Conservation (phyloP, 2,888 invertebrate species). For the Xestia sexstrigata region DNA sequence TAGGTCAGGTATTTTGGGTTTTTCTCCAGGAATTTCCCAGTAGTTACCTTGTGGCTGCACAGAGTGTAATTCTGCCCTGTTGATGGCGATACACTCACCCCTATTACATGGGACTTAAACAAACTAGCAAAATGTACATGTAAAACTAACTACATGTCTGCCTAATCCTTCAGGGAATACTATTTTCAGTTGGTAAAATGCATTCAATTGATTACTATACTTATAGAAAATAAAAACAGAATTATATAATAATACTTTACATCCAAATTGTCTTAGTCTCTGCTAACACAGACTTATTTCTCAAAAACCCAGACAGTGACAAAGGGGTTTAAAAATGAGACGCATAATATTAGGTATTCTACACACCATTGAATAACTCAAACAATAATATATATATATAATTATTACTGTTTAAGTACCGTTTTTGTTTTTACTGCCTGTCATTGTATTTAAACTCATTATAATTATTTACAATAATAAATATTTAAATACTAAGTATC, state of each 20-base stretch:
- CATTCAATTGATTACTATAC: not conserved
- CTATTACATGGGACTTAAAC: not conserved
- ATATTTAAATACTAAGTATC: slow-evolving; percentile 34
- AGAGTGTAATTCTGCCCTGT: not conserved
- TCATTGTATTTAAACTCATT: slow-evolving; percentile 45
- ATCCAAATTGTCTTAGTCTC: too few relatives aligned
- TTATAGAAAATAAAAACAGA: too few relatives aligned
- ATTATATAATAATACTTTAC: not conserved
- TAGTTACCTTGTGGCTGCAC: not conserved
- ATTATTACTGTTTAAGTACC: slow-evolving; percentile 6
- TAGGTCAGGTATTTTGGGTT: not conserved
- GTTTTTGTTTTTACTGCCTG: slow-evolving; percentile 14
- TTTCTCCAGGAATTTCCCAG: not conserved
- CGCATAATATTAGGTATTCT: not conserved
- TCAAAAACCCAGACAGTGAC: not conserved
- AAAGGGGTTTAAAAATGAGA: not conserved
- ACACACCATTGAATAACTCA: not conserved
- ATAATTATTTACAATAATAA: slow-evolving; percentile 17
- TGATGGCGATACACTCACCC: not conserved
- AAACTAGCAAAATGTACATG: not conserved
- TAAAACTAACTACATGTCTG: not conserved
- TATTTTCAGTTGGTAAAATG: not conserved
- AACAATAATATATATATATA: not conserved
- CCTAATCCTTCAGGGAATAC: not conserved
- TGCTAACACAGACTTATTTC: not conserved